Conservation (phyloP, 53 echinoderm and acorn worm genomes). For the Patiria pectinifera region DNA sequence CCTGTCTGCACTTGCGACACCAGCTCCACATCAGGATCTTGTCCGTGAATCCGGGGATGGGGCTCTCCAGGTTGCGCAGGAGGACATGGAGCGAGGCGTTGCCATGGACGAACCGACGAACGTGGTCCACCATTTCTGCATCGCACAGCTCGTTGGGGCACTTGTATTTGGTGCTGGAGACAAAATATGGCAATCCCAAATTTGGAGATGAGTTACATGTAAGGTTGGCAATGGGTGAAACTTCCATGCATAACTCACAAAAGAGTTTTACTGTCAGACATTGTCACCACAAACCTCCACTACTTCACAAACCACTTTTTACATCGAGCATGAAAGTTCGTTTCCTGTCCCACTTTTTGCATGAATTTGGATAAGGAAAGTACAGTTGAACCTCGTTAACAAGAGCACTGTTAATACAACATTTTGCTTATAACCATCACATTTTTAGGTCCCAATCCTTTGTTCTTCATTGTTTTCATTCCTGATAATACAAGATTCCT, state of each 20-base stretch:
- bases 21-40: constrained; percentile 97
- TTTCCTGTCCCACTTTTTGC: too few relatives aligned
- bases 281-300: neutral
- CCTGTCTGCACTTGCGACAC: constrained; percentile 97
- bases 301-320: too few relatives aligned
- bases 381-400: too few relatives aligned
- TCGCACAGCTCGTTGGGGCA: constrained; percentile 90
- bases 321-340: too few relatives aligned
- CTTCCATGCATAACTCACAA: too few relatives aligned
- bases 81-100: constrained; percentile 83
- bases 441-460: too few relatives aligned
- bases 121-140: constrained; percentile 85
- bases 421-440: too few relatives aligned
- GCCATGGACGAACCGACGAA: constrained; percentile 88
- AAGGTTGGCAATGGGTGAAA: too few relatives aligned
- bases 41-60: constrained; percentile 81
- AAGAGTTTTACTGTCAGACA: neutral
- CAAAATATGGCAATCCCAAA: neutral
- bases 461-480: too few relatives aligned
- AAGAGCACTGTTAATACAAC: too few relatives aligned
- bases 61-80: constrained; percentile 80
- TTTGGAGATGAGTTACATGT: neutral
- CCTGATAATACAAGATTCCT: too few relatives aligned
- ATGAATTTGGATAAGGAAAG: too few relatives aligned
- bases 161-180: constrained; percentile 73